Conservation (phyloP, 1,140 invertebrate species). For the Zaprionus tsacasi region DNA sequence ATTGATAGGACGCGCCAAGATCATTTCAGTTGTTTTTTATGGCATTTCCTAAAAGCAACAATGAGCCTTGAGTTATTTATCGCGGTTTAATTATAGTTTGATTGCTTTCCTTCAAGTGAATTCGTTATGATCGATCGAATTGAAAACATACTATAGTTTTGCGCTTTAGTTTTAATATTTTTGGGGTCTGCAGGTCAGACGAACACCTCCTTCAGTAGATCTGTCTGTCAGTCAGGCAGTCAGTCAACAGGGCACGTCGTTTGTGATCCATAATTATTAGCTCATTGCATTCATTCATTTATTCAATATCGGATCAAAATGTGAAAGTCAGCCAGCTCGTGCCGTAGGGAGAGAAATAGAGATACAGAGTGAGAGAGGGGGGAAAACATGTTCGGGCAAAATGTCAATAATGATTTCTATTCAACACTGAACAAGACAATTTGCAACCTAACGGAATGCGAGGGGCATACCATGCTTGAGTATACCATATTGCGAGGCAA, state of each 20-base stretch:
- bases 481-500: neutral
- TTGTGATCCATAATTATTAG: slow-evolving; percentile 37
- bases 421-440: slow-evolving; percentile 45
- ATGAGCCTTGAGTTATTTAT: slow-evolving; percentile 33
- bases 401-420: slow-evolving; percentile 44
- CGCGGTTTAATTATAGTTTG: neutral
- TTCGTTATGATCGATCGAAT: slow-evolving; percentile 26
- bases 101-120: slow-evolving; percentile 29
- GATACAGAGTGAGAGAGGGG: neutral
- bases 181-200: slow-evolving; percentile 13
- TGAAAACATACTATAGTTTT: neutral
- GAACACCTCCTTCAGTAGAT: slow-evolving; percentile 19
- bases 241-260: slow-evolving; percentile 8
- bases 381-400: slow-evolving; percentile 18
- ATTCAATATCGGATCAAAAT: slow-evolving; percentile 35
- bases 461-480: neutral
- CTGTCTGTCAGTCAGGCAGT: neutral
- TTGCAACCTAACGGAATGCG: slow-evolving; percentile 59
- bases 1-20: slow-evolving; percentile 15
- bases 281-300: slow-evolving; percentile 23
- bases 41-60: slow-evolving; percentile 22
- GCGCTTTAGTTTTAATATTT: neutral
- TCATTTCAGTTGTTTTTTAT: neutral
- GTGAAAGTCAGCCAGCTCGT: slow-evolving; percentile 72
- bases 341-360: slow-evolving; percentile 50